Evolutionary conservation across 2,888 invertebrate genomes (phyloP), one percentile per base, ranked within the genome.

Genomic region (Morinoia aosen): DNA sequence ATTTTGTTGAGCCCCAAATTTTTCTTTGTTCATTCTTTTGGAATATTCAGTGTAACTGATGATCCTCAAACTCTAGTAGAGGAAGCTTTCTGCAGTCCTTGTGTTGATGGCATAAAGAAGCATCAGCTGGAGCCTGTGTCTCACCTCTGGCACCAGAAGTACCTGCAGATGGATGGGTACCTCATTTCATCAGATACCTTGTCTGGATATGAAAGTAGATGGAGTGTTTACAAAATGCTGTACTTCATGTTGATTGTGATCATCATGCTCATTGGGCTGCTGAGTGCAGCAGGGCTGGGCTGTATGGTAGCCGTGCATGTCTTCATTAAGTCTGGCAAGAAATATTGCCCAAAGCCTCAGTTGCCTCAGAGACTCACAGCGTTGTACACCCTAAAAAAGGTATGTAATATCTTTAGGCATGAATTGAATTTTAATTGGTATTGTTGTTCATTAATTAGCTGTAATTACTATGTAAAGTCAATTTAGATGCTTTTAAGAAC

Each of bases 281-380:
- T 93, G 56, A 57, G 57, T 93, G 93, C 93, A 57, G 93, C 93
- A 57, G 57, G 56, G 10, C 57, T 93, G 56, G 93, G 93, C 33
- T 57, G 56, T 19, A 33, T 93, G 56, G 93, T 93, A 58, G 93
- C 93, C 12, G 40, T 93, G 93, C 57, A 48, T 93, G 93, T 93
- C 11, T 93, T 93, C 25, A 33, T 93, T 33, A 93, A 93, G 57
- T 93, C 93, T 14, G 57, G 93, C 57, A 56, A 57, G 25, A 93
- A 56, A 93, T 93, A 93, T 93, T 19, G 25, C 25, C 93, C 93
- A 5, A 57, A 14, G 48, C 93, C 93, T 93, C 93, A 93, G 93
- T 33, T 93, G 57, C 93, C 93, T 25, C 93, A 33, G 57, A 56
- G 93, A 33, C 93, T 93, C 93, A 56, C 56, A 33, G 93, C 93